phyloP scores from a whole-genome alignment of 2,113 vertebrate species.

The Cranoglanis bouderius region DNA sequence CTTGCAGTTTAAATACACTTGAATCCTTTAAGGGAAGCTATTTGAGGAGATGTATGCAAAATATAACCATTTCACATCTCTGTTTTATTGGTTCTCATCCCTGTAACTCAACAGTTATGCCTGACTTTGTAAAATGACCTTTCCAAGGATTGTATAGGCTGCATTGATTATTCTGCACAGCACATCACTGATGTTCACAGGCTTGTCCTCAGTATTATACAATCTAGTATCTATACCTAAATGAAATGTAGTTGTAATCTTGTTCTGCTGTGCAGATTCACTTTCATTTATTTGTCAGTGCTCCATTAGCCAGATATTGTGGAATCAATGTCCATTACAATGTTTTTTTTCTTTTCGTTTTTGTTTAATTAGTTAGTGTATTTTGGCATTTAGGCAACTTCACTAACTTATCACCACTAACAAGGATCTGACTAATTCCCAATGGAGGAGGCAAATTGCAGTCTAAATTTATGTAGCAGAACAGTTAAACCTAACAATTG shows the following conservation, averaged over 20 bases:
- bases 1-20: neutral
- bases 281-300: neutral
- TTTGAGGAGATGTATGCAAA: neutral
- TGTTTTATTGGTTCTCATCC: neutral
- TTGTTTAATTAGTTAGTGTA: neutral
- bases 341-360: neutral
- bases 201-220: neutral
- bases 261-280: neutral
- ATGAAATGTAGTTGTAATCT: neutral
- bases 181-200: neutral
- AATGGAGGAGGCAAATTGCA: neutral
- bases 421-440: neutral
- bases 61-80: neutral
- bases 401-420: neutral
- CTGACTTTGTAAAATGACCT: constrained; percentile 10
- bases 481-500: neutral
- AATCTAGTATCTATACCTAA: neutral
- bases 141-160: constrained; percentile 1
- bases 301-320: neutral
- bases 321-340: neutral
- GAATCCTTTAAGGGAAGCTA: neutral
- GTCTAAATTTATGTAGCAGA: neutral
- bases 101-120: neutral
- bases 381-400: neutral
- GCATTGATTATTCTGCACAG: constrained; percentile 6